Conservation (phyloP, 1,140 invertebrate genomes). For the Calliopsis andreniformis region DNA sequence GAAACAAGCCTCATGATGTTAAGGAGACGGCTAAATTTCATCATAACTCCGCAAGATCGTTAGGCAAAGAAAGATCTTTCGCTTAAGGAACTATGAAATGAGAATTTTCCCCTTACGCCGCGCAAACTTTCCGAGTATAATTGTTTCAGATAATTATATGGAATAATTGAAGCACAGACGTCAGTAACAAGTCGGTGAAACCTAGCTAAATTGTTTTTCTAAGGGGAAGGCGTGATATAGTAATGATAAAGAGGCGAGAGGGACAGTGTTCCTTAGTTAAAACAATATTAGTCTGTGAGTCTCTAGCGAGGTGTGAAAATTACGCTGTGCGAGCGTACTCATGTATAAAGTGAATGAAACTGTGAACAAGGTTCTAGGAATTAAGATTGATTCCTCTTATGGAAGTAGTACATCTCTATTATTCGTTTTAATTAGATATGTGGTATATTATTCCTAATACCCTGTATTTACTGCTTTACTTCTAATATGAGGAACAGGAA, state of each 20-base stretch:
- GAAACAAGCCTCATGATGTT: not conserved
- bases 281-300: not conserved
- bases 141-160: constrained; percentile 54
- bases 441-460: too few relatives aligned
- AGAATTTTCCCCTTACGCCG: constrained; percentile 26
- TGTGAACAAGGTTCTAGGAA: too few relatives aligned
- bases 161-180: constrained; percentile 25
- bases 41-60: constrained; percentile 37
- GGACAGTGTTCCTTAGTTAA: not conserved
- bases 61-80: constrained; percentile 34
- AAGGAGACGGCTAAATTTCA: constrained; percentile 23
- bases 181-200: not conserved
- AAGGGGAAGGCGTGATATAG: not conserved
- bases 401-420: too few relatives aligned
- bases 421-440: too few relatives aligned
- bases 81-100: constrained; percentile 42
- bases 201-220: constrained; percentile 20
- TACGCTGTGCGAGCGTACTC: too few relatives aligned
- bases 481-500: too few relatives aligned
- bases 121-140: constrained; percentile 37
- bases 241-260: not conserved
- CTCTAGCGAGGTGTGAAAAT: too few relatives aligned
- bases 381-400: too few relatives aligned
- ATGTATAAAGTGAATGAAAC: too few relatives aligned
- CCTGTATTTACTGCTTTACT: too few relatives aligned